Evolutionary conservation across 2,113 vertebrate genomes (phyloP), one percentile per base, ranked within the genome.

Genomic region (Bufo gargarizans): DNA sequence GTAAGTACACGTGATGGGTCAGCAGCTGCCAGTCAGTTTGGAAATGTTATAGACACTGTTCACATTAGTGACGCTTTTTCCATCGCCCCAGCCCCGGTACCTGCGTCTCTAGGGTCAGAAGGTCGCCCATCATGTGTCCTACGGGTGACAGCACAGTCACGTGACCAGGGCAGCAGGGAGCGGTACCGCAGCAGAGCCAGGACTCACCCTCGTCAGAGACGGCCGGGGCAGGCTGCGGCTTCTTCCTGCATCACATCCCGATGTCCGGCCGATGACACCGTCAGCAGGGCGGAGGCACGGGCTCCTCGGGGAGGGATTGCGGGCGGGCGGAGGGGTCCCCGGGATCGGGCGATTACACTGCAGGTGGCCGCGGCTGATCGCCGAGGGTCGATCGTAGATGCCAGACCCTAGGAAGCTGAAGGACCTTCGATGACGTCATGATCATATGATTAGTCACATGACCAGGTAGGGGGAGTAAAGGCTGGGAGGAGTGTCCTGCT

Each of bases 401-500:
- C 71, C 71, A 74, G 71, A 5, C 16, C 71, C 33, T 16, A 47
- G 71, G 71, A 16, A 74, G 71, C 43, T 47, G 71, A 74, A 74
- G 71, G 71, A 74, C 71, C 71, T 47, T 3, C 71, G 43, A 47
- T 74, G 71, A 74, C 6, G 71, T 74, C 71, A 74, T 74, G 71
- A 14, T 20, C 71, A 74, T 45, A 47, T 74, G 71, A 74, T 47
- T 8, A 5, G 43, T 74, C 71, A 74, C 71, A 16, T 74, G 71
- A 74, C 43, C 43, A 47, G 1, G 2, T 47, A 16, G 71, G 71
- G 12, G 71, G 71, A 16, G n/a, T 10, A 3, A 71, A 13, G 3
- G 22, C 22, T 0, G 71, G 71, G 0, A 4, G 71, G 43, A 2
- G 71, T 47, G 43, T 47, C 2, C 14, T 22, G n/a, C 65, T 69